These are phyloP conservation scores for Styela plicata DNA, from an alignment of 23 tunicate genomes.

Conservation along the genomic window DNA sequence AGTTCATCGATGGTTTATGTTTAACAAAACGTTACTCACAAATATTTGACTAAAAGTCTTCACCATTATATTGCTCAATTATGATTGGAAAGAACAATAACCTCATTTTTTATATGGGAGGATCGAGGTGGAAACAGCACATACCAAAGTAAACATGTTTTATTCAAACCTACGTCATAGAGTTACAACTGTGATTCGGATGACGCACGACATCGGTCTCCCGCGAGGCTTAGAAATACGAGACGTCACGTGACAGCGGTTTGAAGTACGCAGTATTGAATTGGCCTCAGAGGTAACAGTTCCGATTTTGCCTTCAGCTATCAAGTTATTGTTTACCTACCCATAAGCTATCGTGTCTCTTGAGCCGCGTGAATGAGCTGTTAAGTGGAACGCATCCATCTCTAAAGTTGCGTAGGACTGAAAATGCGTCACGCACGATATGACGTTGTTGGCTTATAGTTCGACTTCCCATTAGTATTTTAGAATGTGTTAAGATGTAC, in stretches of 20 bases:
- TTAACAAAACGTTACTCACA: too few species aligned
- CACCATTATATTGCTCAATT: too few species aligned
- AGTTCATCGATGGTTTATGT: too few species aligned
- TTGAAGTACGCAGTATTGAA: not conserved
- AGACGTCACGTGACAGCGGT: slow-evolving; percentile 29
- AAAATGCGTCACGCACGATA: not conserved
- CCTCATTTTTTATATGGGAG: not conserved
- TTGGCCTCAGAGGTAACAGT: not conserved
- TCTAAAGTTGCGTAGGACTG: not conserved
- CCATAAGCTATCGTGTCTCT: not conserved
- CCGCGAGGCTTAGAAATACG: slow-evolving; percentile 36
- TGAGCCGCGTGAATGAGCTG: not conserved
- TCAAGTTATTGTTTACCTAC: not conserved
- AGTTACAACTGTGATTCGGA: slow-evolving; percentile 26
- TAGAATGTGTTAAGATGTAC: not conserved
- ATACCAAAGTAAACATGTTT: not conserved
- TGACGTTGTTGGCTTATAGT: not conserved
- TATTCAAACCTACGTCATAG: slow-evolving; percentile 27
- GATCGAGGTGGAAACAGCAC: not conserved
- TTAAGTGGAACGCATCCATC: not conserved
- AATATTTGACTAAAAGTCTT: too few species aligned
- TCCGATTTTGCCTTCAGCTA: not conserved
- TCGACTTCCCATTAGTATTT: not conserved
- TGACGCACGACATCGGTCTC: slow-evolving; percentile 37
- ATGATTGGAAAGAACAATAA: too few species aligned